Evolutionary conservation across 2,113 vertebrate genomes (phyloP), one percentile per base, ranked within the genome.

Genomic region (Ictalurus punctatus): DNA sequence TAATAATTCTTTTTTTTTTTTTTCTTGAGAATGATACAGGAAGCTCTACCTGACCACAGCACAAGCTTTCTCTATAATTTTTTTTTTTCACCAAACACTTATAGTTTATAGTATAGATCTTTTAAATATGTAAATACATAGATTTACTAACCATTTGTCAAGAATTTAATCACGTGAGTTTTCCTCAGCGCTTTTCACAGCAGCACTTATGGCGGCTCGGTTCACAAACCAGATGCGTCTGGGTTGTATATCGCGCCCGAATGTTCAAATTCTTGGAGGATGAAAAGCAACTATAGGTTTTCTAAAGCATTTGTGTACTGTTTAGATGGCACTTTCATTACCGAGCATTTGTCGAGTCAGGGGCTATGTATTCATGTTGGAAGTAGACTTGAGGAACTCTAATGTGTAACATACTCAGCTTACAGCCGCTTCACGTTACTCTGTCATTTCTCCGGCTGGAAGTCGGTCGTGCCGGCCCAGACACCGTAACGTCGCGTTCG

Each of bases 271-370:
- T 91, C 92, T 94, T 92, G 92, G 92, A 91, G 91, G 84, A 58
- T 13, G 92, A 88, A 78, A 91, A 89, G 88, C 84, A 81, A 84
- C 92, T 91, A 48, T 93, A 74, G 89, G 90, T 95, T 95, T 94
- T 95, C 86, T 94, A 95, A 92, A 89, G 80, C 90, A 86, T 93
- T 94, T 92, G 87, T 95, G 93, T 93, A 92, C 87, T 93, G 92
- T 95, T 93, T 92, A 93, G 92, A 82, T 94, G 93, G 52, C 86
- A 76, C 82, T 84, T 34, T 44, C 37, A 58, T 48, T 86, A 84
- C 58, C 69, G 85, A 93, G 91, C 94, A 93, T 95, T 94, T 94
- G 8, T 59, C 25, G 56, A 82, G 80, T 59, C 56, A 90, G n/a
- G 78, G 76, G 86, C 87, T 91, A 54, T 92, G 94, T 93, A 89